Evolutionary conservation across 2,888 invertebrate species (phyloP).

Genomic region (Netelia melanura): DNA sequence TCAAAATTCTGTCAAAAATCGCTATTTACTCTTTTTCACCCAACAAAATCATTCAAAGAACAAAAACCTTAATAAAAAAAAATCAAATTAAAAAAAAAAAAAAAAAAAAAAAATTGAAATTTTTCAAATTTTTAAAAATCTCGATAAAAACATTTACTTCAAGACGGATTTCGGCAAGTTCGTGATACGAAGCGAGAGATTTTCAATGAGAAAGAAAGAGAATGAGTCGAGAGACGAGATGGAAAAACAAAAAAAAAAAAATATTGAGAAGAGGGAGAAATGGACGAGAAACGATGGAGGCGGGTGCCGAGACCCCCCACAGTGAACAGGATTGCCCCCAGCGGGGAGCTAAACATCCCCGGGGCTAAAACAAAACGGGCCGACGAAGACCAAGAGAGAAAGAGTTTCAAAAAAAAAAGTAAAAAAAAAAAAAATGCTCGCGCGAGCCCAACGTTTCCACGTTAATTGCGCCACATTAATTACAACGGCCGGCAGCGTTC

Average conservation of each 20-base stretch:
- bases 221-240: conserved; percentile 44
- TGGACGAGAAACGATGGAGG: conserved; percentile 62
- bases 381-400: conserved; percentile 73
- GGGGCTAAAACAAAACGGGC: conserved; percentile 82
- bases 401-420: neutral
- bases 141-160: no score
- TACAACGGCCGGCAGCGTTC: conserved; percentile 80
- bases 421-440: conserved; percentile 30
- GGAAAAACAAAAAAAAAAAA: neutral
- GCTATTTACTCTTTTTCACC: no score
- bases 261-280: conserved; percentile 51
- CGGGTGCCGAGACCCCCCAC: conserved; percentile 80
- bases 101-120: neutral
- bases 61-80: no score
- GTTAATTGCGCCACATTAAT: conserved; percentile 84
- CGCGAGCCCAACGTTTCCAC: conserved; percentile 80
- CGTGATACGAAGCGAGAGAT: conserved; percentile 7
- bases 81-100: neutral
- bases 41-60: no score
- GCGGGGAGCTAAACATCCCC: conserved; percentile 84
- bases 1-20: no score
- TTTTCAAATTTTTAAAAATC: neutral
- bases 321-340: conserved; percentile 83
- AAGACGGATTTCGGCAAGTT: neutral
- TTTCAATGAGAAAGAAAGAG: conserved; percentile 39